Conservation (phyloP, 2,888 invertebrate species). For the Lasioglossum oenotherae region DNA sequence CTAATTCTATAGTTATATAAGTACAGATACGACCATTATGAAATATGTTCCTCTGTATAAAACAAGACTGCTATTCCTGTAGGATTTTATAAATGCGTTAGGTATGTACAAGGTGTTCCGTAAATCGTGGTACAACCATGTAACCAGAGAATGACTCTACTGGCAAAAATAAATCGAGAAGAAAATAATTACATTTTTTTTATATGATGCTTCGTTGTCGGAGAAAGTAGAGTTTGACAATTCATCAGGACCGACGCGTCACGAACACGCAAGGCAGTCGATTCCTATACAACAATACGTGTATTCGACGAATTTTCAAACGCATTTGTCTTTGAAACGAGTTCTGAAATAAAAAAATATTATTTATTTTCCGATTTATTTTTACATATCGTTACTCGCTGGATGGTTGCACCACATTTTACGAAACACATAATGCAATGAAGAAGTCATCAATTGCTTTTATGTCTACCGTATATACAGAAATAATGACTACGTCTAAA, state of each 20-base stretch:
- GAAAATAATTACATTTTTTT: background rate
- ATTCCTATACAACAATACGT: background rate
- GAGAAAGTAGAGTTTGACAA: background rate
- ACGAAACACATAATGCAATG: slow-evolving; percentile 1
- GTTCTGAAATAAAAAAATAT: background rate
- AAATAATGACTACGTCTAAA: background rate
- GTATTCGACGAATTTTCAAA: background rate
- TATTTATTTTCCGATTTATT: background rate
- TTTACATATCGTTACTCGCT: background rate
- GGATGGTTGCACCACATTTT: background rate
- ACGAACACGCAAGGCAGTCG: background rate
- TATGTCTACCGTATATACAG: background rate
- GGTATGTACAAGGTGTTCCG: background rate
- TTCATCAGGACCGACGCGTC: background rate
- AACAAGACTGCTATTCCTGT: background rate
- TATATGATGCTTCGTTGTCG: background rate
- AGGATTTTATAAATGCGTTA: slow-evolving; percentile 4
- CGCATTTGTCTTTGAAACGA: background rate
- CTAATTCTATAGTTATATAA: slow-evolving; percentile 11
- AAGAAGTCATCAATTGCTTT: background rate
- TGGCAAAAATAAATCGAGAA: background rate
- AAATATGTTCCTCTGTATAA: background rate
- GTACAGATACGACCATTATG: background rate
- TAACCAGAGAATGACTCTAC: background rate
- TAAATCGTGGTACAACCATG: background rate